These are phyloP conservation scores for Mastomys coucha DNA, from an alignment of 2,113 vertebrate species.

Conservation along the genomic window DNA sequence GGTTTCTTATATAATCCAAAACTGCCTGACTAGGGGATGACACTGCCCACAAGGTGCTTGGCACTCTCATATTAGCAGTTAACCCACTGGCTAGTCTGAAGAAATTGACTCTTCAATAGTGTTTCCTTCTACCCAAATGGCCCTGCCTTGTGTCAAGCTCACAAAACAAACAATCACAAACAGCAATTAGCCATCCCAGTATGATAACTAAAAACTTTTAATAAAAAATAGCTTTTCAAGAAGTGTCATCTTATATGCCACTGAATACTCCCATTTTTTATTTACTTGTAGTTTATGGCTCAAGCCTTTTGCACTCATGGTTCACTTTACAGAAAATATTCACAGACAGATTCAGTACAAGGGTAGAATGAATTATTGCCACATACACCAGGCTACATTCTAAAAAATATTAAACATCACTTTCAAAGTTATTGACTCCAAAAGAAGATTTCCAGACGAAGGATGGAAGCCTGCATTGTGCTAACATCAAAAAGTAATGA, in stretches of 20 bases:
- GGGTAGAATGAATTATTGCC: background rate
- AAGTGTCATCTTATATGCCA: background rate
- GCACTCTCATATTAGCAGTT: background rate
- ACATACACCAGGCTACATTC: background rate
- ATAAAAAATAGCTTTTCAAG: background rate
- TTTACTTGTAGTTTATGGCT: background rate
- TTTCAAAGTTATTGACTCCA: slow-evolving; percentile 59
- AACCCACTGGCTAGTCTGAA: background rate
- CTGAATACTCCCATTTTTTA: background rate
- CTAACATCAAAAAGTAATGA: slow-evolving; percentile 74
- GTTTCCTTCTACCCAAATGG: background rate
- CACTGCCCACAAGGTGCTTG: background rate
- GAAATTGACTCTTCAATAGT: background rate
- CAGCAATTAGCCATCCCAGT: background rate
- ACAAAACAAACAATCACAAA: background rate
- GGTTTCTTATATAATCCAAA: background rate
- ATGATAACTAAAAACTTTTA: background rate
- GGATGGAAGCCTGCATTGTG: slow-evolving; percentile 4
- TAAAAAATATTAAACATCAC: background rate
- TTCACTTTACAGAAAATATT: slow-evolving; percentile 8
- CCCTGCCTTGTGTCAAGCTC: background rate
- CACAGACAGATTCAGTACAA: background rate
- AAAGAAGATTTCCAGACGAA: slow-evolving; percentile 48
- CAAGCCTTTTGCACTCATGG: background rate
- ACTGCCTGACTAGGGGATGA: background rate